Percentiles rank a stretch among this genome's conserved stretches.
Conservation (phyloP, 1,140 invertebrate genomes). For the Camponotus pennsylvanicus region DNA sequence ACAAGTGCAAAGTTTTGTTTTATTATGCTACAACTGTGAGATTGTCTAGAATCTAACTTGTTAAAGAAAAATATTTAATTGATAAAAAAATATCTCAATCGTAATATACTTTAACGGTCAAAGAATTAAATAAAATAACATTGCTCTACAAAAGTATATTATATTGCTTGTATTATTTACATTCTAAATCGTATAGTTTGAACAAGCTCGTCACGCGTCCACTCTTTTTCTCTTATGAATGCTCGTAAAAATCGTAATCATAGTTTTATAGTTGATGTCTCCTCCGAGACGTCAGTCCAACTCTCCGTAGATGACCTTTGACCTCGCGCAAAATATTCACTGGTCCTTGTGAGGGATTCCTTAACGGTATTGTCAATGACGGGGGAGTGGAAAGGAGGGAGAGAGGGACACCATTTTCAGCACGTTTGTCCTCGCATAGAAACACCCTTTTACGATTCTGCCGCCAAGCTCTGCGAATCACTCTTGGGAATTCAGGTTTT, state of each 20-base stretch:
- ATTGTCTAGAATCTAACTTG: background rate
- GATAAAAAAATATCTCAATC: background rate
- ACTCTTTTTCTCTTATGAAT: constrained; percentile 9
- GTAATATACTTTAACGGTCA: background rate
- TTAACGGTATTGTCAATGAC: constrained; percentile 42
- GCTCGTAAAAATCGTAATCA: constrained; percentile 41
- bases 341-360: constrained; percentile 49
- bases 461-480: constrained; percentile 68
- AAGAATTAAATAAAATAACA: background rate
- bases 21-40: background rate
- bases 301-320: constrained; percentile 52
- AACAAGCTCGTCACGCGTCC: constrained; percentile 9
- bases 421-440: constrained; percentile 71
- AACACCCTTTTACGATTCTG: constrained; percentile 74
- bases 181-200: constrained; percentile 7
- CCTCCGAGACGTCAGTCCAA: background rate
- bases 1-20: background rate
- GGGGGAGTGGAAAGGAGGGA: background rate
- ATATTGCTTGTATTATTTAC: background rate
- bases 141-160: too few relatives aligned
- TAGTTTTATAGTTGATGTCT: constrained; percentile 34
- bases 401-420: constrained; percentile 65
- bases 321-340: constrained; percentile 62
- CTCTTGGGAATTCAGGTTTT: constrained; percentile 72
- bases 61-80: background rate